These are phyloP conservation scores for Meganola albula DNA, from an alignment of 2,888 invertebrate genomes.

Conservation along the genomic window DNA sequence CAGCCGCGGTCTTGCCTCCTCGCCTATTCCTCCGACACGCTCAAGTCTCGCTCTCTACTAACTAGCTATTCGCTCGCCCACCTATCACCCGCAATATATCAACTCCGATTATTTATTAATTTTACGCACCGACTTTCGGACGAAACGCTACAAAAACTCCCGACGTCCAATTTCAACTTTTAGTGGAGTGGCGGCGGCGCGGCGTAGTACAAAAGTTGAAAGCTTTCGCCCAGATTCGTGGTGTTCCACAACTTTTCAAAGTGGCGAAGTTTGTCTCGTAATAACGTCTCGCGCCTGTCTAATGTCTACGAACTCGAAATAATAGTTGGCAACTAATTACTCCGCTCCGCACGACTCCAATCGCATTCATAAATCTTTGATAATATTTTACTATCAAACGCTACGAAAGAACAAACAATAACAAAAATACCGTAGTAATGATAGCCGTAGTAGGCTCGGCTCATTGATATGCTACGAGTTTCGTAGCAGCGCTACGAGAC, in stretches of 20 bases:
- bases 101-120: constrained; percentile 62
- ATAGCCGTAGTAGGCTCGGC: constrained; percentile 21
- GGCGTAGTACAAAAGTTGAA: constrained; percentile 25
- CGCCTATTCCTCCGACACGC: constrained; percentile 34
- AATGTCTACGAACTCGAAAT: no score
- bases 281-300: constrained; percentile 55
- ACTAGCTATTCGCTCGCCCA: constrained; percentile 51
- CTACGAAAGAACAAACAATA: constrained; percentile 11
- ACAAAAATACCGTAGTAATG: constrained; percentile 23
- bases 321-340: constrained; percentile 44
- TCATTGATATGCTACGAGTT: constrained; percentile 39
- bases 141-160: constrained; percentile 28
- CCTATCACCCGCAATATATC: constrained; percentile 60
- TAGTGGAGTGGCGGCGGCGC: constrained; percentile 20
- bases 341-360: constrained; percentile 25
- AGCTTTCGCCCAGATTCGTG: constrained; percentile 29
- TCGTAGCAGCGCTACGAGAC: constrained; percentile 42
- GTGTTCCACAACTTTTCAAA: constrained; percentile 47
- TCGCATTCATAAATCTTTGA: constrained; percentile 25
- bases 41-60: constrained; percentile 1
- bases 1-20: constrained; percentile 43
- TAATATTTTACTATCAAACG: constrained; percentile 27
- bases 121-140: constrained; percentile 43
- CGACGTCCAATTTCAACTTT: constrained; percentile 32
- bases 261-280: constrained; percentile 45